These are phyloP conservation scores for Torymus tubicola DNA, from an alignment of 2,888 invertebrate genomes.

Conservation along the genomic window DNA sequence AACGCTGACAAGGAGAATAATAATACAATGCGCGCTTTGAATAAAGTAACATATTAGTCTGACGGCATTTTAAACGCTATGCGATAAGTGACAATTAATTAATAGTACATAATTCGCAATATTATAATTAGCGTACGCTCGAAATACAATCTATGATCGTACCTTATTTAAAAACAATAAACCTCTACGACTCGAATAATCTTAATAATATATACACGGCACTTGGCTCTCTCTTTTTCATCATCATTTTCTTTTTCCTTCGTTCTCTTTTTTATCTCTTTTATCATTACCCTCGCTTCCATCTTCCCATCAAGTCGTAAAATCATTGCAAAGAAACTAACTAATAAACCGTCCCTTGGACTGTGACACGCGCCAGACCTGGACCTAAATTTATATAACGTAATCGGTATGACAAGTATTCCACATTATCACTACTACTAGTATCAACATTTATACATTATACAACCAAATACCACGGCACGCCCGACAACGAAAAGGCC, in stretches of 20 bases:
- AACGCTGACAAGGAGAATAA: conserved; percentile 52
- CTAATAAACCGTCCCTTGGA: conserved; percentile 46
- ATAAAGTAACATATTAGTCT: conserved; percentile 61
- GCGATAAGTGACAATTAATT: conserved; percentile 65
- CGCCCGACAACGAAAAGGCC: conserved; percentile 28
- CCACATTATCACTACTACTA: conserved; percentile 72
- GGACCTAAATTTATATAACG: conserved; percentile 53
- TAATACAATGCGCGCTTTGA: conserved; percentile 51
- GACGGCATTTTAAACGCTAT: conserved; percentile 65
- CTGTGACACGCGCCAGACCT: conserved; percentile 46
- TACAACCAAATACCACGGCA: conserved; percentile 66
- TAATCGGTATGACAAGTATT: conserved; percentile 70
- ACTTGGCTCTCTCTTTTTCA: conserved; percentile 58
- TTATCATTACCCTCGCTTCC: conserved; percentile 19
- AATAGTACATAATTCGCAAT: conserved; percentile 63
- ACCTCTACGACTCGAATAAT: conserved; percentile 59
- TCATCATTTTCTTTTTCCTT: conserved; percentile 23
- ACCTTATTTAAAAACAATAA: conserved; percentile 60
- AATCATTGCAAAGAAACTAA: conserved; percentile 51
- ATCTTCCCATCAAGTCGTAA: conserved; percentile 47
- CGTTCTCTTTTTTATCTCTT: conserved; percentile 20
- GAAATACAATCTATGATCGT: conserved; percentile 63
- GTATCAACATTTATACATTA: conserved; percentile 76
- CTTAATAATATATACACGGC: conserved; percentile 67
- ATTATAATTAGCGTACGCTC: conserved; percentile 64